phyloP scores from a whole-genome alignment of 2,797 vertebrate species.

The Furcifer pardalis region DNA sequence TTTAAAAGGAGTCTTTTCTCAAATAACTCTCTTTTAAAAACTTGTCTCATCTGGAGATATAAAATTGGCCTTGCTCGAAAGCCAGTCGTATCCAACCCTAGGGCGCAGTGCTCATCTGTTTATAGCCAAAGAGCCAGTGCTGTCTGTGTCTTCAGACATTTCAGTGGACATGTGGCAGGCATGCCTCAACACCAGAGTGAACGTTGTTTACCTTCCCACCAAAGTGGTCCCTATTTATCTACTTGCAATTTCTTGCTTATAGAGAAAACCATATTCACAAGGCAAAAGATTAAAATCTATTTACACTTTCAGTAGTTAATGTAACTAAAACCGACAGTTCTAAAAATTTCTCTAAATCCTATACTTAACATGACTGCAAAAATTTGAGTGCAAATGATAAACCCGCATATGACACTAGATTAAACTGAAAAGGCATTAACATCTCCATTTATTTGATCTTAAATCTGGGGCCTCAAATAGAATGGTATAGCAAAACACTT shows the following conservation, averaged over 20 bases:
- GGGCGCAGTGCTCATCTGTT: too few relatives aligned
- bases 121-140: too few relatives aligned
- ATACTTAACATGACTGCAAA: slow-evolving; percentile 1
- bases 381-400: not conserved
- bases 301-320: slow-evolving; percentile 19
- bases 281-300: slow-evolving; percentile 24
- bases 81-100: too few relatives aligned
- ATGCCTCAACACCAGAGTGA: too few relatives aligned
- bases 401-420: slow-evolving; percentile 15
- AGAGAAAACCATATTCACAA: not conserved
- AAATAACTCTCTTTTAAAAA: slow-evolving; percentile 36
- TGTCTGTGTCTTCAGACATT: too few relatives aligned
- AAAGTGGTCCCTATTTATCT: too few relatives aligned
- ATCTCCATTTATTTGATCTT: not conserved
- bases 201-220: too few relatives aligned
- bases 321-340: slow-evolving; percentile 15
- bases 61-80: too few relatives aligned
- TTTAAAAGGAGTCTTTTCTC: slow-evolving; percentile 71
- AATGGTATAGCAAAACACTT: slow-evolving; percentile 1
- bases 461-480: not conserved
- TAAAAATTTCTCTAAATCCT: slow-evolving; percentile 21
- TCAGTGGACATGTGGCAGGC: too few relatives aligned
- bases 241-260: too few relatives aligned
- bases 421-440: not conserved
- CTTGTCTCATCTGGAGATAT: slow-evolving; percentile 25